Conservation (phyloP, 2,797 vertebrate species). For the Morelia viridis region DNA sequence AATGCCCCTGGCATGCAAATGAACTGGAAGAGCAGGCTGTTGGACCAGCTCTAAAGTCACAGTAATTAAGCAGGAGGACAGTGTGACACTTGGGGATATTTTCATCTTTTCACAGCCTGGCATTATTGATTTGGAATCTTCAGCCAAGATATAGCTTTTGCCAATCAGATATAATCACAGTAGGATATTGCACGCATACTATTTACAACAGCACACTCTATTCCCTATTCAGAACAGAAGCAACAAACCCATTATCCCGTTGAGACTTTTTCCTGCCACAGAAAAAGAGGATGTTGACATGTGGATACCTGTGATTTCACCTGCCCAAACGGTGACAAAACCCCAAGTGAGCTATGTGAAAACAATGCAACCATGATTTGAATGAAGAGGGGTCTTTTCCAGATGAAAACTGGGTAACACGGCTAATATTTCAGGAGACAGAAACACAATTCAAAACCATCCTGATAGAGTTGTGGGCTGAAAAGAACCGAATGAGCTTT, state of each 20-base stretch:
- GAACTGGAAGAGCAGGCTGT: not conserved
- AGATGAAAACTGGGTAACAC: not conserved
- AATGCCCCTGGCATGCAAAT: conserved; percentile 1
- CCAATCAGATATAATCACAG: not conserved
- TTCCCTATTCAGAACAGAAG: not conserved
- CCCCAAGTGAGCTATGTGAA: too few relatives aligned
- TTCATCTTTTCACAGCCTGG: not conserved
- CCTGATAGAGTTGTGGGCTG: too few relatives aligned
- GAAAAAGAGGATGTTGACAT: not conserved
- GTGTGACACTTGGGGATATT: not conserved
- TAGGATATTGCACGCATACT: too few relatives aligned
- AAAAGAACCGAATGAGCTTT: too few relatives aligned
- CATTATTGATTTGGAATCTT: not conserved
- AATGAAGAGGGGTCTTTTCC: not conserved
- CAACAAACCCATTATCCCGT: too few relatives aligned
- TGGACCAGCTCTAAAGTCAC: not conserved
- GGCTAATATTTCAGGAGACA: not conserved
- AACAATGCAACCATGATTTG: not conserved
- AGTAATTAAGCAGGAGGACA: not conserved
- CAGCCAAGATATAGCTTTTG: not conserved
- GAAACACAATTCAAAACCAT: not conserved
- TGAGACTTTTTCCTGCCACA: not conserved
- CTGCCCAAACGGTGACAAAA: too few relatives aligned
- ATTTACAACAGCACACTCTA: not conserved
- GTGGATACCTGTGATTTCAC: not conserved